Base-by-base conservation (phyloP, 37 sponge, comb jelly and placozoan genomes). In the Hormiphora californensis region DNA sequence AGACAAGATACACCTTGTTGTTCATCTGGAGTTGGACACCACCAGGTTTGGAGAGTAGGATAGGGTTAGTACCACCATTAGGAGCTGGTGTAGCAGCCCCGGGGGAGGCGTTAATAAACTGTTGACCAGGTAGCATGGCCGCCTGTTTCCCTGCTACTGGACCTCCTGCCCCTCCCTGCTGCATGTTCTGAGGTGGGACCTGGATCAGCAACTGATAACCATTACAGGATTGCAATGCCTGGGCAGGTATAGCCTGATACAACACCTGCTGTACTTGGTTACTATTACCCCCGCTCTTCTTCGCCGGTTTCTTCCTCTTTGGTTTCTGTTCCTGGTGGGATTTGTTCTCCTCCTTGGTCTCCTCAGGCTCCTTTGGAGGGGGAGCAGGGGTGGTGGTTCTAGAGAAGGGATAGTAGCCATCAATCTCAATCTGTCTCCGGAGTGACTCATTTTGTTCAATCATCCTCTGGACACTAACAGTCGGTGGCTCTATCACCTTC, bases 401-500 rank as follows among this genome's bases (percentile, higher is more conserved):
- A 33, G 11, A 36, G 67, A 65, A 65, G 15, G 67, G 19, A 27
- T 36, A 65, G 37, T 65, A 65, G 38, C 67, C 67, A 33, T 65
- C 67, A 36, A 65, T 36, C 37, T 65, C 67, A 15, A 65, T 65
- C 37, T 33, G 34, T 33, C 37, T 25, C 37, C 67, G 32, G 1
- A 65, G 37, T 7, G 15, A 11, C 37, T 65, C 67, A 28, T 65
- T 65, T 19, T 65, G 38, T 38, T 65, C 67, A 32, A 65, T 65
- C 67, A 65, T 65, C 67, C 67, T 35, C 37, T 65, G 67, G 15
- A 65, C 67, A 32, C 67, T 65, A 19, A 65, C 67, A 19, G 67
- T 65, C 37, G 67, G 67, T 25, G 67, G 67, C 37, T 65, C 67
- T 19, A 65, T 65, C 8, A 65, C 67, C 37, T 38, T 35, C 37